phyloP scores from a whole-genome alignment of 2,113 vertebrate species.

The Oriolus oriolus region DNA sequence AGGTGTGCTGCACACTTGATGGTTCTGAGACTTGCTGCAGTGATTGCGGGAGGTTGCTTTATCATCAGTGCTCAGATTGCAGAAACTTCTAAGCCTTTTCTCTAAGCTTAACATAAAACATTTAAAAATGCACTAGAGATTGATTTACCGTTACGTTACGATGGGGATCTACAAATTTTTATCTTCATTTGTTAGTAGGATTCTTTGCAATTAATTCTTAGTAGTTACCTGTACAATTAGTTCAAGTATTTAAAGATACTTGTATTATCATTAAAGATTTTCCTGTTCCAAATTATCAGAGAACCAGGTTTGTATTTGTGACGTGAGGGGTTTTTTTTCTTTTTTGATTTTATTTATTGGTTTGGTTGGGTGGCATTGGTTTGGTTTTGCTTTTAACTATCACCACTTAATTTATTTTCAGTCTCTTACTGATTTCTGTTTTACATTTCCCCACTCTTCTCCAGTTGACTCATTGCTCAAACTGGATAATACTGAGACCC shows the following conservation, averaged over 20 bases:
- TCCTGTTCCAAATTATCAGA: slow-evolving; percentile 43
- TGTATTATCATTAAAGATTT: slow-evolving; percentile 18
- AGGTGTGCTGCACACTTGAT: background rate
- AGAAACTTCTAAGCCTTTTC: background rate
- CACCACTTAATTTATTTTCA: background rate
- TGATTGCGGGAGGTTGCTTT: background rate
- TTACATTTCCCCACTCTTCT: slow-evolving; percentile 30
- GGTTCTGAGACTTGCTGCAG: background rate
- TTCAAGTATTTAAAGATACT: slow-evolving; percentile 1
- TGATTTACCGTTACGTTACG: background rate
- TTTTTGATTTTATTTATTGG: background rate
- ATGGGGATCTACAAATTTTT: background rate
- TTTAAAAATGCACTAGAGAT: background rate
- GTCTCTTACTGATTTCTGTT: slow-evolving; percentile 24
- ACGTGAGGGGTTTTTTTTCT: background rate
- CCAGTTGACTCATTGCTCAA: slow-evolving; percentile 67
- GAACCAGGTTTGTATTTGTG: background rate
- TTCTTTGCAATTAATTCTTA: background rate
- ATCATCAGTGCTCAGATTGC: background rate
- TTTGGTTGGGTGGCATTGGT: background rate
- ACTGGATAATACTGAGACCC: slow-evolving; percentile 73
- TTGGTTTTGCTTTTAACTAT: background rate
- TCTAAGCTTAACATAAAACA: background rate
- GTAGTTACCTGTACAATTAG: background rate
- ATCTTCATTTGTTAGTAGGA: background rate